These are phyloP conservation scores for Styela plicata DNA, from an alignment of 23 tunicate genomes.

Conservation along the genomic window DNA sequence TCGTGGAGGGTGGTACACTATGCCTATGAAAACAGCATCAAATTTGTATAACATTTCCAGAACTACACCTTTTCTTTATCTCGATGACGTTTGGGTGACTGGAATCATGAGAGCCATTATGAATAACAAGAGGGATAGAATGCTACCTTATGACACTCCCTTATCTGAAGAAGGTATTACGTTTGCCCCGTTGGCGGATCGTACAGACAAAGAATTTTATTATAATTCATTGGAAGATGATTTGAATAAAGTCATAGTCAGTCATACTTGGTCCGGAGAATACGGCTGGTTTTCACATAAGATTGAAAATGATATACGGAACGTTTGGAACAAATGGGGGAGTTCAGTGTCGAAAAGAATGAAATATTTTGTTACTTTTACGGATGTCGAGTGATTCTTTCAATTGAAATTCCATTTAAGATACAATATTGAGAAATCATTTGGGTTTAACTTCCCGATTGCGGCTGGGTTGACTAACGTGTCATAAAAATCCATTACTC, in stretches of 20 bases:
- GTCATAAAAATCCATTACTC: no score
- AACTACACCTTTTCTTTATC: slow-evolving; percentile 25
- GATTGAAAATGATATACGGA: background rate
- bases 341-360: background rate
- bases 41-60: slow-evolving; percentile 44
- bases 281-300: background rate
- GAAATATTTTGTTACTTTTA: background rate
- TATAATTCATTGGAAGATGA: background rate
- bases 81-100: slow-evolving; percentile 89
- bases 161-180: background rate
- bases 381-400: no score
- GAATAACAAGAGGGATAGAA: background rate
- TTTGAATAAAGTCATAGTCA: background rate
- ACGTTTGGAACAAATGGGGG: background rate
- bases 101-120: slow-evolving; percentile 65
- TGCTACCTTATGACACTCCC: background rate
- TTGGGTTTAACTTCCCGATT: no score
- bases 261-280: background rate
- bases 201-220: background rate
- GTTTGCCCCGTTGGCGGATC: background rate
- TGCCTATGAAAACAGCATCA: slow-evolving; percentile 60
- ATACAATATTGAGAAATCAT: no score
- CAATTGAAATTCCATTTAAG: background rate
- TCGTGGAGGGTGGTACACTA: slow-evolving; percentile 77
- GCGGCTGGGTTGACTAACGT: no score